These are phyloP conservation scores for Phalacrocorax aristotelis DNA, from an alignment of 2,113 vertebrate species.

Conservation along the genomic window DNA sequence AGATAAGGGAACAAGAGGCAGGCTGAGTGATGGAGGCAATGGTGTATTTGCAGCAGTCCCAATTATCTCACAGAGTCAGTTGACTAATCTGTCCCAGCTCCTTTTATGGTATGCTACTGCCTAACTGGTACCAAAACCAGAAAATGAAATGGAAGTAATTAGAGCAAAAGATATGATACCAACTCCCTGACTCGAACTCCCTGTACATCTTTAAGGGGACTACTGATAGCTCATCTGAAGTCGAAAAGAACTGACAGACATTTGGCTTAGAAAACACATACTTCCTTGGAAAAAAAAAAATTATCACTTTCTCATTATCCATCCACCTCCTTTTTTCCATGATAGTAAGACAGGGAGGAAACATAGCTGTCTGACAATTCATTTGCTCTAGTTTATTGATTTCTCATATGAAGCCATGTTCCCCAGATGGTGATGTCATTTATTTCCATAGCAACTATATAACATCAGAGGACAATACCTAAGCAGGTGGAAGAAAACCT, in stretches of 20 bases:
- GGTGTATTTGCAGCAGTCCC: background rate
- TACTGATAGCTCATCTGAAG: background rate
- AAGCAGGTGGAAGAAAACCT: constrained; percentile 16
- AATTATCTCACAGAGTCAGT: background rate
- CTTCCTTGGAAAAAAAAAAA: background rate
- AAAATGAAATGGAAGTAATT: background rate
- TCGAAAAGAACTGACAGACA: background rate
- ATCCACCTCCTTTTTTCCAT: background rate
- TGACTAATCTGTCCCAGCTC: background rate
- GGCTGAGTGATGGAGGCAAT: background rate
- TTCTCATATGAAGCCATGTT: constrained; percentile 16
- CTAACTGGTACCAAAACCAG: background rate
- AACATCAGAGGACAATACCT: constrained; percentile 29
- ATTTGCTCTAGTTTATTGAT: constrained; percentile 37
- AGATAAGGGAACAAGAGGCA: background rate
- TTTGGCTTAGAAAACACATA: background rate
- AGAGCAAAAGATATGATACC: background rate
- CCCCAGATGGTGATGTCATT: constrained; percentile 22
- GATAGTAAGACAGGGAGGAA: background rate
- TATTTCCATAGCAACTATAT: constrained; percentile 48
- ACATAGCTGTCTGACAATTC: background rate
- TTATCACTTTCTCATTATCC: background rate
- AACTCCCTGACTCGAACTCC: background rate
- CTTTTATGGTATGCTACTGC: background rate
- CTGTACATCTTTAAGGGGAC: background rate